Base-by-base conservation (phyloP, 2,113 vertebrate genomes). In the Cariama cristata region DNA sequence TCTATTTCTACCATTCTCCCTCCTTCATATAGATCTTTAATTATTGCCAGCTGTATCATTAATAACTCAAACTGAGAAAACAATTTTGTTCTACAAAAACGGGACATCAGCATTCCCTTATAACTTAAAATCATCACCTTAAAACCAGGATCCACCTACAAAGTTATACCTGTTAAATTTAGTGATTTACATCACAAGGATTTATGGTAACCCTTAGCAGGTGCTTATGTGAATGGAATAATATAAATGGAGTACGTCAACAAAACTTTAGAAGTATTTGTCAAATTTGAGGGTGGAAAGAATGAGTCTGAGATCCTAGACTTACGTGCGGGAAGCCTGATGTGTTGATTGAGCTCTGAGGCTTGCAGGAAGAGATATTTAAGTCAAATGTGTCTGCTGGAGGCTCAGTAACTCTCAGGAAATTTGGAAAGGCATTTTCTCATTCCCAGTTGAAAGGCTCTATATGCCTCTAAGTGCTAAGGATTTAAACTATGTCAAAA, bases 371-470 rank as follows among this genome's bases (percentile, higher is more conserved):
- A 88, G 68, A 92, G 42, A 80, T 6, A 14, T 64, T 87, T 45
- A 84, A 88, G 23, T 45, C 58, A 79, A 75, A 47, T 69, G 44
- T 58, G 20, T 66, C 77, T 90, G 58, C 66, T 76, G 40, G 66
- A 83, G 50, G 38, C 45, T 62, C 35, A 85, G 60, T 76, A 89
- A 85, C 33, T 60, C 22, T 60, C 22, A 74, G 58, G 59, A 90
- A 95, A 86, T 82, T 82, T 79, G 62, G 77, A 83, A 88, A 90
- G 21, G 24, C 10, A 27, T 84, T 88, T 94, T 82, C 30, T 79
- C 8, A 66, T 86, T 86, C 62, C 53, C 40, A 66, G 21, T 17
- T 82, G 81, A 90, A 94, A 91, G 35, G 49, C 13, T 83, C 17
- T 69, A 21, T 79, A 44, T 45, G 44, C 28, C 24, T 82, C 12